Conservation (phyloP, 2,113 vertebrate species). For the Myodes glareolus region DNA sequence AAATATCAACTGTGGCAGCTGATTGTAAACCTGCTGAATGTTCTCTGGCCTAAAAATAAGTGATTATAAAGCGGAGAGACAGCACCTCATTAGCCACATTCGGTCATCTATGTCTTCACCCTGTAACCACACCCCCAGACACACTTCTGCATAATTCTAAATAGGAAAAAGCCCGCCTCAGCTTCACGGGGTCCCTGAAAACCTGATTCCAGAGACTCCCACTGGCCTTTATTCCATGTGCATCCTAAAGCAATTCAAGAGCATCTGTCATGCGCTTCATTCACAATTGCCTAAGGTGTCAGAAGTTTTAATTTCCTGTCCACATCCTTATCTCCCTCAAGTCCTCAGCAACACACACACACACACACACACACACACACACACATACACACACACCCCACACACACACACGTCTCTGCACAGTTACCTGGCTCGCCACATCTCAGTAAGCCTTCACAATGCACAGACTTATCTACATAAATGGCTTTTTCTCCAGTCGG, state of each 20-base stretch:
- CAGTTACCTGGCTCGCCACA: neutral
- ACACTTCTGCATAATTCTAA: neutral
- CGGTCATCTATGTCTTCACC: neutral
- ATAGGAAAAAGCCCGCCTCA: neutral
- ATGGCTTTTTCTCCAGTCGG: neutral
- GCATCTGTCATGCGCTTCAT: neutral
- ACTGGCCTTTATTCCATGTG: neutral
- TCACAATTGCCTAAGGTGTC: neutral
- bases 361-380: neutral
- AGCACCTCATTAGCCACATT: neutral
- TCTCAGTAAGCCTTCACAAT: neutral
- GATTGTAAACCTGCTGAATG: neutral
- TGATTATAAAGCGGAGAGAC: neutral
- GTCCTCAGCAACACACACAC: neutral
- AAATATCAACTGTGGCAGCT: neutral
- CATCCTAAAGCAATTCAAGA: neutral
- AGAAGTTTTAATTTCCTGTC: slow-evolving; percentile 61
- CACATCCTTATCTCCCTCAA: slow-evolving; percentile 24
- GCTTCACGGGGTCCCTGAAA: neutral
- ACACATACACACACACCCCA: neutral
- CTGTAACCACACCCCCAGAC: neutral
- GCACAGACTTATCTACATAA: neutral
- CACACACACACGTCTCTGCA: neutral
- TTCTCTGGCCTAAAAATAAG: slow-evolving; percentile 14
- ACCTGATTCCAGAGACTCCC: neutral